phyloP scores from a whole-genome alignment of 2,113 vertebrate species.

The Pygoscelis antarcticus region DNA sequence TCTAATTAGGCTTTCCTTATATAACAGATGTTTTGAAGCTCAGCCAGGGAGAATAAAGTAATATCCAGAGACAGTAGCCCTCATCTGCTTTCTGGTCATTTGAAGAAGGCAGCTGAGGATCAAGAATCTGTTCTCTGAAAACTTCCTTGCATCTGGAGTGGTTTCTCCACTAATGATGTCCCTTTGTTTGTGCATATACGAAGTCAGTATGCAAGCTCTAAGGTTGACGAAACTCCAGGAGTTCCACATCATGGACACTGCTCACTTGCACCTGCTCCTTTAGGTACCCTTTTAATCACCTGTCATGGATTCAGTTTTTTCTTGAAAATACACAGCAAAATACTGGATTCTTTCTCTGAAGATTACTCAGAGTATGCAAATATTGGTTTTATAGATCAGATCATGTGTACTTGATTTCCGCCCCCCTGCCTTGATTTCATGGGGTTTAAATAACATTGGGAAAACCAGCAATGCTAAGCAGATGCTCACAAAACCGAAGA shows the following conservation, averaged over 20 bases:
- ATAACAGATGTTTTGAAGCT: conserved; percentile 20
- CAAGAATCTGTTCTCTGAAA: neutral
- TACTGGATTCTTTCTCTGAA: neutral
- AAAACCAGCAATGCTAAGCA: neutral
- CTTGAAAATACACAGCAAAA: neutral
- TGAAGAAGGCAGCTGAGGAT: neutral
- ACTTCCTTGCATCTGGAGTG: neutral
- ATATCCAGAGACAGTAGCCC: neutral
- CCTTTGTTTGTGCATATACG: neutral
- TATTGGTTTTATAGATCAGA: neutral
- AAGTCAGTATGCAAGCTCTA: neutral
- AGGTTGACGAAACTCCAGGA: neutral
- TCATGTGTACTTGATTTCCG: neutral
- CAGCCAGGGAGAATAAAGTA: neutral
- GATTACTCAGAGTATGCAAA: neutral
- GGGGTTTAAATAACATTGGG: neutral
- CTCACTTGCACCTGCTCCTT: neutral
- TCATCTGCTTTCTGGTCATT: neutral
- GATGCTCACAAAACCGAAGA: neutral
- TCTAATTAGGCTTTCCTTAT: neutral
- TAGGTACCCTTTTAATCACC: neutral
- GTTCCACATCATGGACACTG: fast-evolving
- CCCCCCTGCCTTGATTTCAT: neutral
- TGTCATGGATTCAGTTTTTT: neutral
- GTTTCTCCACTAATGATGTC: neutral